Evolutionary conservation across 2,113 vertebrate species (phyloP).

Genomic region (Aptenodytes patagonicus): DNA sequence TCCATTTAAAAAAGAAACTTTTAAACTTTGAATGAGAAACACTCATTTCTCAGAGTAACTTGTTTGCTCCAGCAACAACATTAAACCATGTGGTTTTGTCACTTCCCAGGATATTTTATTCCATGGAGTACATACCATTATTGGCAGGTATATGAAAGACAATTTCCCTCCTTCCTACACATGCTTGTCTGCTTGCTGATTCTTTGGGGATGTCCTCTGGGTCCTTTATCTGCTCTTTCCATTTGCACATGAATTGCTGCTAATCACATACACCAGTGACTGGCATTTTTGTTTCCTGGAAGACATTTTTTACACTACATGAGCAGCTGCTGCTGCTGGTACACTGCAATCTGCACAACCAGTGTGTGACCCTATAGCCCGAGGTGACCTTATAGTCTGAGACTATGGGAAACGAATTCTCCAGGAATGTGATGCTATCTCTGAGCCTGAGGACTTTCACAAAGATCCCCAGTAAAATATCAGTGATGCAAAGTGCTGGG

Average conservation of each 20-base stretch:
- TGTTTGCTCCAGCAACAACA: neutral
- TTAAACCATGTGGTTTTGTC: neutral
- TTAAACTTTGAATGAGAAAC: neutral
- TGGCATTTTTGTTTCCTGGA: neutral
- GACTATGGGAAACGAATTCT: neutral
- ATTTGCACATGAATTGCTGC: neutral
- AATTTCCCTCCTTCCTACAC: neutral
- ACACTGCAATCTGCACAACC: neutral
- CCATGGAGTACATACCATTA: neutral
- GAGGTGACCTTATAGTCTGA: neutral
- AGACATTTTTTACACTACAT: neutral
- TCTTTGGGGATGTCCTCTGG: neutral
- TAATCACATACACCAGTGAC: neutral
- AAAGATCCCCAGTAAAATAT: neutral
- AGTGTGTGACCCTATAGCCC: neutral
- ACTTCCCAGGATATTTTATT: neutral
- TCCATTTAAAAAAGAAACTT: neutral
- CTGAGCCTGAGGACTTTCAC: neutral
- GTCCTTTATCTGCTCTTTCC: neutral
- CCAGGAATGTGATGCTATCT: neutral
- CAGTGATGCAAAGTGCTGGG: neutral
- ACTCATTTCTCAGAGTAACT: neutral
- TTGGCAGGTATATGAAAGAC: neutral
- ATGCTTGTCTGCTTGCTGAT: neutral
- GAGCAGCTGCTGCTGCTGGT: neutral